Base-by-base conservation (phyloP, 30 jellyfish, hydroid and myxozoan genomes). In the Clytia hemisphaerica region DNA sequence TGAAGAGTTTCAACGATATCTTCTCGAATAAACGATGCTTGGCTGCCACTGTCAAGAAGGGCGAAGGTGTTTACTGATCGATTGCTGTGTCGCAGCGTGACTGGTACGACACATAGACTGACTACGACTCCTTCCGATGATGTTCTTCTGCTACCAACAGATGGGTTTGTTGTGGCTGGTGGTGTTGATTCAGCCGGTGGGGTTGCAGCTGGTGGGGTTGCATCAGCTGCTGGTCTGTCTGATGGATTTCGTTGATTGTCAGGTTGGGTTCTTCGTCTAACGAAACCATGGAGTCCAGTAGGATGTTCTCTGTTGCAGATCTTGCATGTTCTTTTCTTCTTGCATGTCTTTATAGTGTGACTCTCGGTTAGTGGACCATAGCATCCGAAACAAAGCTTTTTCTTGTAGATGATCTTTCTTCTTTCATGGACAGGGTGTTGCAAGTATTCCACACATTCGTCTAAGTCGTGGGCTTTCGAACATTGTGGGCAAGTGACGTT, bases 41-140 rank as follows among this genome's bases (percentile, higher is more conserved):
- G 80, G 80, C 80, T 45, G 70, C 80, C 45, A 57, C 48, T 45
- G 48, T 45, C 80, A 44, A 67, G 71, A 71, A 44, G 40, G 44
- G 54, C 80, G 29, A 9, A 68, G 19, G 18, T 45, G 9, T 27
- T 33, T 0, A 68, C 30, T 24, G 22, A 3, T 32, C 25, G 22
- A 22, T 49, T 28, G 50, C 28, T 40, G 31, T 72, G 76, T 28
- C 49, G 58, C 6, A 72, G 16, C 71, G 28, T 51, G 29, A 72
- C 79, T 21, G 40, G 79, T 3, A 72, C 76, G 10, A 72, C 54
- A 22, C 79, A 72, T 61, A 53, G 33, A 45, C 83, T 72, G 63
- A 72, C 54, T 12, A 61, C 27, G 7, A 51, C 79, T 67, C 45
- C 19, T 10, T n/a, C 21, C 18, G 30, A 51, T 16, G 10, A n/a